Evolutionary conservation across 2,888 invertebrate species (phyloP).

Genomic region (Pantelozetes paolii): DNA sequence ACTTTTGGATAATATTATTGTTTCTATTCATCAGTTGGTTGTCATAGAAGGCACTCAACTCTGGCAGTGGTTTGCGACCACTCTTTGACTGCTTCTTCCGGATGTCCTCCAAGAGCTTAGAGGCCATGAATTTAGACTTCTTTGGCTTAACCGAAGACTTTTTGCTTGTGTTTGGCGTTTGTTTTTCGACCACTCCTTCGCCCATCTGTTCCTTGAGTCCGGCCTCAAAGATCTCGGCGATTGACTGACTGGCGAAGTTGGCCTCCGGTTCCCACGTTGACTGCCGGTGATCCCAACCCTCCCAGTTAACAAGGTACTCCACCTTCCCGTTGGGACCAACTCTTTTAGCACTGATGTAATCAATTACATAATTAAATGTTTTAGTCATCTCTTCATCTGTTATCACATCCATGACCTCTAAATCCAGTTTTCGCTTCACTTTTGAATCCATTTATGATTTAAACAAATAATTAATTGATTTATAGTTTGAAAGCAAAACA

Average conservation of each 20-base stretch:
- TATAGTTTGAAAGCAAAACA: too few species aligned
- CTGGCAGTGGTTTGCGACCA: neutral
- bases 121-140: neutral
- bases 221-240: constrained; percentile 3
- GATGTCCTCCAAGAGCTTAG: neutral
- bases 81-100: neutral
- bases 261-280: neutral
- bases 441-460: too few species aligned
- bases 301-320: constrained; percentile 19
- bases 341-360: neutral
- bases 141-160: neutral
- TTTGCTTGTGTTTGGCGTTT: too few species aligned
- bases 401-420: too few species aligned
- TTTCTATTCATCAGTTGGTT: neutral
- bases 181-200: neutral
- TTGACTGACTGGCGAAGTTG: neutral
- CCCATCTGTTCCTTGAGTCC: neutral
- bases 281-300: neutral
- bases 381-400: neutral
- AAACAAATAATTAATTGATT: too few species aligned
- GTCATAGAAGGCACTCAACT: too few species aligned
- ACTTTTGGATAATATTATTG: neutral
- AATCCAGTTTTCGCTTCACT: too few species aligned
- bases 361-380: constrained; percentile 5
- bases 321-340: neutral